phyloP scores from a whole-genome alignment of 2,888 invertebrate genomes.

The Kuschelorhynchus macadamiae region DNA sequence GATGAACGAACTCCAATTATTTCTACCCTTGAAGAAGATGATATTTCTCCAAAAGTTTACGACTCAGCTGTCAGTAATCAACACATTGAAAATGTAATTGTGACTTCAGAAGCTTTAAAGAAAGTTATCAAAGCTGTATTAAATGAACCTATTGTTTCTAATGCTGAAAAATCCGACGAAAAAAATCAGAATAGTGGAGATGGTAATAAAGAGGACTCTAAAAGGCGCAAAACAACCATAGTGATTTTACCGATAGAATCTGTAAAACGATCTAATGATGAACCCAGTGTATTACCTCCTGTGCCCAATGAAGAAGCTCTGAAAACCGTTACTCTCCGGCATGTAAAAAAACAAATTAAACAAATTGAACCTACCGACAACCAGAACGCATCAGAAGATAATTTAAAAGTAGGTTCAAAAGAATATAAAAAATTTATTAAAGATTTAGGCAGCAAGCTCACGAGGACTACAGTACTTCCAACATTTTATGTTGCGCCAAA shows the following conservation, averaged over 20 bases:
- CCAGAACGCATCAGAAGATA: constrained; percentile 49
- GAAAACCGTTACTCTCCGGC: constrained; percentile 51
- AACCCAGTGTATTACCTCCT: constrained; percentile 1
- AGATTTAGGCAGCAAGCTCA: constrained; percentile 54
- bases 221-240: too few species aligned
- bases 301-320: constrained; percentile 34
- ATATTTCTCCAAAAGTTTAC: too few species aligned
- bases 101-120: neutral
- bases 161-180: constrained; percentile 1
- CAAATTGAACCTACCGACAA: constrained; percentile 24
- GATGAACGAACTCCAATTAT: too few species aligned
- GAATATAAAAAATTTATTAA: constrained; percentile 56
- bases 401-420: constrained; percentile 55
- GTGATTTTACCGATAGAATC: neutral
- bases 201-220: too few species aligned
- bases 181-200: neutral
- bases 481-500: constrained; percentile 27
- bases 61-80: too few species aligned
- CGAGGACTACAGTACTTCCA: constrained; percentile 40
- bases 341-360: constrained; percentile 38
- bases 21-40: too few species aligned
- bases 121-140: neutral
- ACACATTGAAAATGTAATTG: neutral
- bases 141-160: constrained; percentile 3
- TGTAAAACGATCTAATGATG: neutral